These are phyloP conservation scores for Caenorhabditis inopinata DNA, from an alignment of 1,140 invertebrate genomes.

Conservation along the genomic window DNA sequence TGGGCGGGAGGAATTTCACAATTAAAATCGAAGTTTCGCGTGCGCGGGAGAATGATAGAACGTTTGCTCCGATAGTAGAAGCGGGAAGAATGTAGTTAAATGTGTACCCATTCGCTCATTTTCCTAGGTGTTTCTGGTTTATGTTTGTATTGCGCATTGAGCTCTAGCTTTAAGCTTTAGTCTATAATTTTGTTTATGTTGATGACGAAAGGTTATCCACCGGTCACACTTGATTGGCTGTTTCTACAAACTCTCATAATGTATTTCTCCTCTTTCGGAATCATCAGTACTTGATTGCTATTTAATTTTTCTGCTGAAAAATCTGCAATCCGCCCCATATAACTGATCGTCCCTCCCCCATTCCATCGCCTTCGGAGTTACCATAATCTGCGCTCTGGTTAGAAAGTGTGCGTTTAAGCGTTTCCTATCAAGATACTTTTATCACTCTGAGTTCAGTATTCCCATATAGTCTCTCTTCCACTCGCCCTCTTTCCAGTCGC, in stretches of 20 bases:
- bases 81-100: not conserved
- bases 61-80: no score
- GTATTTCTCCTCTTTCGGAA: no score
- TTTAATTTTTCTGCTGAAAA: not conserved
- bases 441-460: not conserved
- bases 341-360: no score
- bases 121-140: not conserved
- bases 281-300: not conserved
- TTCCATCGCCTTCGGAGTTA: not conserved
- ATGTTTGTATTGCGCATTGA: slow-evolving; percentile 6
- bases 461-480: not conserved
- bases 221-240: no score
- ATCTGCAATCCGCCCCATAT: no score
- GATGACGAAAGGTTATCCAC: not conserved
- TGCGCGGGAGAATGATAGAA: no score
- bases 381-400: not conserved
- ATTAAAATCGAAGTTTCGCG: no score
- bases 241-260: no score
- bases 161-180: not conserved
- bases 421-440: not conserved
- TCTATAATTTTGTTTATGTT: not conserved
- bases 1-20: no score
- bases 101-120: not conserved
- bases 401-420: not conserved
- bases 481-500: not conserved